Evolutionary conservation across 2,888 invertebrate genomes (phyloP).

Genomic region (Isoperla grammatica): DNA sequence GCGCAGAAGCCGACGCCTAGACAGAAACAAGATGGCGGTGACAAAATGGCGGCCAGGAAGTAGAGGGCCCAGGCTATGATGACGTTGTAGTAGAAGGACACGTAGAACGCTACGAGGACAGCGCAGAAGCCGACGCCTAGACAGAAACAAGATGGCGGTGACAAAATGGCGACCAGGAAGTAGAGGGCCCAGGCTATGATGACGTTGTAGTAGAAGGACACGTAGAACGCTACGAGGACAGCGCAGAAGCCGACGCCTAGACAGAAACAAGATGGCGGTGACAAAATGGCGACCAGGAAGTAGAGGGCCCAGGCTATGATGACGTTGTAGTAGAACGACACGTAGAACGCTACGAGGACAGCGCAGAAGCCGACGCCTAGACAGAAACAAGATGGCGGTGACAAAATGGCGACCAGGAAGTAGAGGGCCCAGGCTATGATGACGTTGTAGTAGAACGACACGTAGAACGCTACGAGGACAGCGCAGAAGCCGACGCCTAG

Average conservation of each 20-base stretch:
- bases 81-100: conserved; percentile 78
- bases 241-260: conserved; percentile 74
- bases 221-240: conserved; percentile 72
- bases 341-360: conserved; percentile 72
- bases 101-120: conserved; percentile 71
- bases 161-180: conserved; percentile 72
- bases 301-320: conserved; percentile 81
- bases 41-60: conserved; percentile 50
- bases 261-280: too few species aligned
- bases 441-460: conserved; percentile 78
- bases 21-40: too few species aligned
- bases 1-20: conserved; percentile 74
- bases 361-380: conserved; percentile 74
- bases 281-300: conserved; percentile 72
- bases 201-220: conserved; percentile 78
- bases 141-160: too few species aligned
- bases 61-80: conserved; percentile 81
- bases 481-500: conserved; percentile 74
- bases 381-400: too few species aligned
- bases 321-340: conserved; percentile 78
- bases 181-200: conserved; percentile 81
- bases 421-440: conserved; percentile 81
- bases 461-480: conserved; percentile 72
- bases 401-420: conserved; percentile 72
- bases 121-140: conserved; percentile 76